Conservation (phyloP, 2,113 vertebrate species). For the Tapirus terrestris region DNA sequence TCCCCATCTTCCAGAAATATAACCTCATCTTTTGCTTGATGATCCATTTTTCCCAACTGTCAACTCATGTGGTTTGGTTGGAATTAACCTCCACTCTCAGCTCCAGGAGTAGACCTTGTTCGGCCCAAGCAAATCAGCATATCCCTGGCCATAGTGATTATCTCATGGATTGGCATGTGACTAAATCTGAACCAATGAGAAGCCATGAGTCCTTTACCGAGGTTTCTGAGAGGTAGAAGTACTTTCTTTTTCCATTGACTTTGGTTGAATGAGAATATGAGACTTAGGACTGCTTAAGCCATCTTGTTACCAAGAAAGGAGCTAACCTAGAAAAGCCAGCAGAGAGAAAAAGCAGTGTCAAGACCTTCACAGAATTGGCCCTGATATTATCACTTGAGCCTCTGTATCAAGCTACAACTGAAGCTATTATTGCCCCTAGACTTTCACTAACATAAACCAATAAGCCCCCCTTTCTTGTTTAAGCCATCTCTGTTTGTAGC, state of each 20-base stretch:
- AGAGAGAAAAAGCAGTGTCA: not conserved
- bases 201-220: not conserved
- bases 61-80: not conserved
- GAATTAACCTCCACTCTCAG: not conserved
- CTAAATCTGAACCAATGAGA: not conserved
- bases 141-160: not conserved
- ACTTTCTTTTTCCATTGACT: not conserved
- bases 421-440: not conserved
- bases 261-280: not conserved
- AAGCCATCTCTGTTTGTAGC: not conserved
- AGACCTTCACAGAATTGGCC: not conserved
- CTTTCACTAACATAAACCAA: not conserved
- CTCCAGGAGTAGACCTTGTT: not conserved
- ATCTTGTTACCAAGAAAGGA: not conserved
- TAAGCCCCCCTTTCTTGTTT: not conserved
- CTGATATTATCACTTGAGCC: not conserved
- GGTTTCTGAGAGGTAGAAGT: not conserved
- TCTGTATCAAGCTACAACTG: not conserved
- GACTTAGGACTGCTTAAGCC: not conserved
- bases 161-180: slow-evolving; percentile 1
- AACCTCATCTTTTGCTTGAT: not conserved
- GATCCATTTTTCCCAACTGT: slow-evolving; percentile 1
- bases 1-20: not conserved
- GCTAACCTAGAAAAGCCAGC: not conserved
- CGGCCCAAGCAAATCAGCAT: not conserved